phyloP scores from a whole-genome alignment of 2,113 vertebrate species.

The Oncorhynchus keta region DNA sequence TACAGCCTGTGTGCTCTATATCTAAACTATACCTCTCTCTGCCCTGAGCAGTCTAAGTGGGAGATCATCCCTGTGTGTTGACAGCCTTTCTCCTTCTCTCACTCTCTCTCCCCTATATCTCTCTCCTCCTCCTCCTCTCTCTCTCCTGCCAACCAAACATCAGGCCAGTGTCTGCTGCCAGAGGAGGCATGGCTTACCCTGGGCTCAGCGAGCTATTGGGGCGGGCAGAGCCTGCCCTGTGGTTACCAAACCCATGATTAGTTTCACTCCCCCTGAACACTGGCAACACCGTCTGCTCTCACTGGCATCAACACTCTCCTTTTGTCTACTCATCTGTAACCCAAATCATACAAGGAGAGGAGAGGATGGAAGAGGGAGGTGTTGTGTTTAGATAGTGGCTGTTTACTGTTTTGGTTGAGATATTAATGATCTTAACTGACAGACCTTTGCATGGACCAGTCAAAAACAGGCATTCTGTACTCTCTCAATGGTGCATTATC shows the following conservation, averaged over 20 bases:
- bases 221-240: constrained; percentile 9
- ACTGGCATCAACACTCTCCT: constrained; percentile 33
- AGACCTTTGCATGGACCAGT: background rate
- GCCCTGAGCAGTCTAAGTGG: constrained; percentile 60
- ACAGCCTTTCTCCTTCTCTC: constrained; percentile 42
- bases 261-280: constrained; percentile 52
- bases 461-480: background rate
- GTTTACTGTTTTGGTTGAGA: background rate
- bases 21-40: constrained; percentile 46
- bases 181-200: constrained; percentile 46
- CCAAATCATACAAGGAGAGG: constrained; percentile 1
- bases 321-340: constrained; percentile 27
- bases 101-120: constrained; percentile 10
- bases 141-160: constrained; percentile 53
- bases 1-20: constrained; percentile 18
- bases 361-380: background rate
- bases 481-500: background rate
- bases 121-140: background rate
- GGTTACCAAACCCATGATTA: constrained; percentile 59
- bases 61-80: constrained; percentile 56
- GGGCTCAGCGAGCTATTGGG: constrained; percentile 40
- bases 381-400: background rate
- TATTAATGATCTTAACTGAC: background rate
- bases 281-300: constrained; percentile 33
- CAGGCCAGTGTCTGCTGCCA: constrained; percentile 46